Base-by-base conservation (phyloP, 2,113 vertebrate genomes). In the Beaufortia kweichowensis region DNA sequence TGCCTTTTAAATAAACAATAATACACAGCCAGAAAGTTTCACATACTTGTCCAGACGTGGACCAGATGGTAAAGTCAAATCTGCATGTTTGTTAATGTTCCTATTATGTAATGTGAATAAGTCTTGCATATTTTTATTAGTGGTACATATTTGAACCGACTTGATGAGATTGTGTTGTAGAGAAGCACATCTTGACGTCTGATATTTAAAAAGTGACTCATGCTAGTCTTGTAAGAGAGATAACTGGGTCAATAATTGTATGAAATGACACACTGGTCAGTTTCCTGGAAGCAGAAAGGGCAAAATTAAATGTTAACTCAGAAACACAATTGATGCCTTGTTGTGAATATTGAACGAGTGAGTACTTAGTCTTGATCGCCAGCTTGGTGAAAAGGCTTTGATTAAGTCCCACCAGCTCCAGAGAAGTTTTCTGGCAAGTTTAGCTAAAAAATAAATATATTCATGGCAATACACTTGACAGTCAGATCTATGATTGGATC, bases 1-100 rank as follows among this genome's bases (percentile, higher is more conserved):
- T 50, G n/a, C 69, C 74, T 67, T 84, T 74, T 72, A 69, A 83
- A 83, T 75, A 77, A 84, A 80, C 73, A 79, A 21, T 31, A 28
- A 31, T 11, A 9, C 69, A 29, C 26, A 64, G 77, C 55, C 79
- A 81, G 68, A 85, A 33, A 76, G 23, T 60, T 70, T 61, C 15
- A 67, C 35, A 35, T 80, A 31, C 57, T 57, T 48, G 73, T 65
- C 76, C 75, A 9, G 31, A 70, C 41, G 35, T 56, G 29, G 35
- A 28, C 41, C 64, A 43, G 74, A 33, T 64, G 55, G 57, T 26
- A 21, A 28, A 39, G 29, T 41, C 50, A 69, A 75, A 80, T 79
- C 83, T 43, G 76, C 67, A 62, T 72, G 33, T 66, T 59, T 76
- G 23, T 56, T 35, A 21, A 70, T 76, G 69, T 75, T 76, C 28